Evolutionary conservation across 2,797 vertebrate genomes (phyloP).

Genomic region (Hozukius guyotensis): DNA sequence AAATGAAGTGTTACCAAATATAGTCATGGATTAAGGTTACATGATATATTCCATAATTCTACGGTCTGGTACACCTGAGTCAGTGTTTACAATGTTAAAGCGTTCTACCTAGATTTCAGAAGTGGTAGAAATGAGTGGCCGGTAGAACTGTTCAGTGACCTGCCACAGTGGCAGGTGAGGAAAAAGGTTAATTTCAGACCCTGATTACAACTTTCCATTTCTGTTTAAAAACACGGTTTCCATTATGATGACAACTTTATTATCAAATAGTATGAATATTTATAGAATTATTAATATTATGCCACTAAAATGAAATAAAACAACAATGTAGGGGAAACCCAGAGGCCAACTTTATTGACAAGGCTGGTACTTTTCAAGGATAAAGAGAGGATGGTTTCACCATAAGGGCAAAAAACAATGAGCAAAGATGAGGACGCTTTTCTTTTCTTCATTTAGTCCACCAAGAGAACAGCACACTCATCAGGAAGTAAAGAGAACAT

Average conservation of each 20-base stretch:
- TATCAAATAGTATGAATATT: neutral
- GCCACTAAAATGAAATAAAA: neutral
- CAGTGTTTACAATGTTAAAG: too few species aligned
- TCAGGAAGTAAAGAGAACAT: slow-evolving; percentile 37
- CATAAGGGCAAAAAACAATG: slow-evolving; percentile 60
- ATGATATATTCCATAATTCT: too few species aligned
- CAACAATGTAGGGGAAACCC: slow-evolving; percentile 57
- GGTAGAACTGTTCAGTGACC: too few species aligned
- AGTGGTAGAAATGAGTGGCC: too few species aligned
- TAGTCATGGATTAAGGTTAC: too few species aligned
- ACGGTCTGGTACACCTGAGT: too few species aligned
- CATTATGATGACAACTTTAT: neutral
- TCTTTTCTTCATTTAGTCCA: slow-evolving; percentile 47
- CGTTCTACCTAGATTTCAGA: too few species aligned
- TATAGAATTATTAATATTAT: fast-evolving
- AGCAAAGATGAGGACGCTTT: slow-evolving; percentile 67
- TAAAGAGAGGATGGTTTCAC: slow-evolving; percentile 73
- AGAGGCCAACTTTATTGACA: slow-evolving; percentile 84
- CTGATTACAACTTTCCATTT: neutral
- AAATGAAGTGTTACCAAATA: too few species aligned
- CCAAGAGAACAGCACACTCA: slow-evolving; percentile 8
- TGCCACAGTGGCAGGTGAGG: too few species aligned
- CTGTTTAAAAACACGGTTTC: neutral
- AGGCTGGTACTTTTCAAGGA: slow-evolving; percentile 70
- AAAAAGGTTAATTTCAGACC: too few species aligned